Conservation (phyloP, 2,888 invertebrate species). For the Rhopalosiphum nymphaeae region DNA sequence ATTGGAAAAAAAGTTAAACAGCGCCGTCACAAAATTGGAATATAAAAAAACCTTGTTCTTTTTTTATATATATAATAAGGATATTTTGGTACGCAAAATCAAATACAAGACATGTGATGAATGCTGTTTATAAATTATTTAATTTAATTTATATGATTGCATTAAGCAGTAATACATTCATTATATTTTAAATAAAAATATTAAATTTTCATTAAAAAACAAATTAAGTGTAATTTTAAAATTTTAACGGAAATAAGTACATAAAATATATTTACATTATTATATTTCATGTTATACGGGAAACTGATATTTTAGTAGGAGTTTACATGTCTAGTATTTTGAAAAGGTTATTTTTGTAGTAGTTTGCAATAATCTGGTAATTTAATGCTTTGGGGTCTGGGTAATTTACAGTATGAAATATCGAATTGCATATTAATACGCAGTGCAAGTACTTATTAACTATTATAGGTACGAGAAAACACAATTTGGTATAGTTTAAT, state of each 20-base stretch:
- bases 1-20: no score
- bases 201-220: neutral
- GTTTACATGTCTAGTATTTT: neutral
- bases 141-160: neutral
- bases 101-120: neutral
- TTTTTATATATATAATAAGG: no score
- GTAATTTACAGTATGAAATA: neutral
- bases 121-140: neutral
- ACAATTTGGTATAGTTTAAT: neutral
- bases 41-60: no score
- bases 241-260: neutral
- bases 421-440: neutral
- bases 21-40: no score
- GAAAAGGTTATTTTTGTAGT: neutral
- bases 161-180: neutral
- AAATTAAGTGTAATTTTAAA: neutral
- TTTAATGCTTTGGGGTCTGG: neutral
- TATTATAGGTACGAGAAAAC: neutral
- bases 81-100: neutral
- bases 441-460: neutral
- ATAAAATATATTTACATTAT: neutral
- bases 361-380: neutral
- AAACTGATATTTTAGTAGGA: neutral
- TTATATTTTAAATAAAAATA: neutral
- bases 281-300: neutral